Conservation (phyloP, 1,140 invertebrate species). For the Drosophila equinoxialis region DNA sequence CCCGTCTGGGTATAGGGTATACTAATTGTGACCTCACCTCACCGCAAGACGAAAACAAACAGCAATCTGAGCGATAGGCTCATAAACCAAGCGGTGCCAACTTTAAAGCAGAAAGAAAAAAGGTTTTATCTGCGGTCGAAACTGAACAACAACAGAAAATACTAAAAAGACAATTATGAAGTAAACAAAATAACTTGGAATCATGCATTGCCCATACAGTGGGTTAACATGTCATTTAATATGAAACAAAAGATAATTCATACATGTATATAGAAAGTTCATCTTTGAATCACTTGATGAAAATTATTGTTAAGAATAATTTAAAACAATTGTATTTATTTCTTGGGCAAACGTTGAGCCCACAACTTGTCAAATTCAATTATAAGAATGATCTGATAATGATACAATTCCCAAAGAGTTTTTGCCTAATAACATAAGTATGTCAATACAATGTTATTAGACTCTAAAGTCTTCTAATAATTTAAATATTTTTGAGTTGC, state of each 20-base stretch:
- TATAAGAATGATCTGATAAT: too few relatives aligned
- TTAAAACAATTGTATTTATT: too few relatives aligned
- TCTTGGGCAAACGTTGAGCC: too few relatives aligned
- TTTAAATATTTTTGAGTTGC: too few relatives aligned
- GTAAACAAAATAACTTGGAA: constrained; percentile 65
- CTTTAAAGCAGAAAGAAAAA: constrained; percentile 48
- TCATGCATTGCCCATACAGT: constrained; percentile 28
- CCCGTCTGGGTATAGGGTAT: not conserved
- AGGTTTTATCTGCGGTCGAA: constrained; percentile 61
- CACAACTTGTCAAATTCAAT: too few relatives aligned
- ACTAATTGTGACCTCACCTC: constrained; percentile 45
- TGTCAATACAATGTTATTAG: too few relatives aligned
- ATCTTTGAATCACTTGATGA: too few relatives aligned
- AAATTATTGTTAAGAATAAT: too few relatives aligned
- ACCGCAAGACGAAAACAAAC: constrained; percentile 23
- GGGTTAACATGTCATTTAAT: not conserved
- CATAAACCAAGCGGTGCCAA: constrained; percentile 65
- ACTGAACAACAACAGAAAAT: constrained; percentile 37
- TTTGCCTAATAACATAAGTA: too few relatives aligned
- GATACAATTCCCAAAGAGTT: too few relatives aligned
- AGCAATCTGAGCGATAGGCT: constrained; percentile 62
- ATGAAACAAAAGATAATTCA: not conserved
- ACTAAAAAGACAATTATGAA: constrained; percentile 65
- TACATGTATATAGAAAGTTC: too few relatives aligned
- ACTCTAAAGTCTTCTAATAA: not conserved